Evolutionary conservation across 2,888 invertebrate genomes (phyloP).

Genomic region (Dynastes hyllus): DNA sequence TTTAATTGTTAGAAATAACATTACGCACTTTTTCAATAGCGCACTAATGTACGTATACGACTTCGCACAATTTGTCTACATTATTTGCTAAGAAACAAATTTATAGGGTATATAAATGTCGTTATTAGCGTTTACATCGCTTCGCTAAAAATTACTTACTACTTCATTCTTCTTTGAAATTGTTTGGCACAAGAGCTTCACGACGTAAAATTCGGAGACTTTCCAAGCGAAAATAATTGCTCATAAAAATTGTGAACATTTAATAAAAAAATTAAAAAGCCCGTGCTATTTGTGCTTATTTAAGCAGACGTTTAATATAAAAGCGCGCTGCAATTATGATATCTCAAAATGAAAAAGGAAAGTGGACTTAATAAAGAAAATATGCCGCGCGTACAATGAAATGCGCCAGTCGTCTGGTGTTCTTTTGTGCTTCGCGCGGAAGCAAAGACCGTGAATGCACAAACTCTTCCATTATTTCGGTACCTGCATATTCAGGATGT

Average conservation of each 20-base stretch:
- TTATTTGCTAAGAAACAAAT: too few species aligned
- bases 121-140: too few species aligned
- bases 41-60: too few species aligned
- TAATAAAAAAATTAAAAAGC: background rate
- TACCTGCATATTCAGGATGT: constrained; percentile 52
- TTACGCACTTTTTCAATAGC: too few species aligned
- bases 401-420: constrained; percentile 43
- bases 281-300: background rate
- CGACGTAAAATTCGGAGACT: background rate
- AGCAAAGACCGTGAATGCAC: constrained; percentile 50
- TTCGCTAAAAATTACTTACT: too few species aligned
- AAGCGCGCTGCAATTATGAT: constrained; percentile 40
- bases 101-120: too few species aligned
- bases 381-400: constrained; percentile 35
- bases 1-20: too few species aligned
- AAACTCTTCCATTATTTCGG: constrained; percentile 52
- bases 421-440: constrained; percentile 51
- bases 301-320: constrained; percentile 36
- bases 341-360: constrained; percentile 29
- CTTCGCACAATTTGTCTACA: too few species aligned
- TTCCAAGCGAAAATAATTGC: constrained; percentile 2
- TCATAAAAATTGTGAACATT: constrained; percentile 11
- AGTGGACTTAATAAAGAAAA: constrained; percentile 44
- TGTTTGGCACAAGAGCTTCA: too few species aligned
- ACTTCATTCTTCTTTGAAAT: background rate